Conservation (phyloP, 2,113 vertebrate species). For the Megaceryle maxima region DNA sequence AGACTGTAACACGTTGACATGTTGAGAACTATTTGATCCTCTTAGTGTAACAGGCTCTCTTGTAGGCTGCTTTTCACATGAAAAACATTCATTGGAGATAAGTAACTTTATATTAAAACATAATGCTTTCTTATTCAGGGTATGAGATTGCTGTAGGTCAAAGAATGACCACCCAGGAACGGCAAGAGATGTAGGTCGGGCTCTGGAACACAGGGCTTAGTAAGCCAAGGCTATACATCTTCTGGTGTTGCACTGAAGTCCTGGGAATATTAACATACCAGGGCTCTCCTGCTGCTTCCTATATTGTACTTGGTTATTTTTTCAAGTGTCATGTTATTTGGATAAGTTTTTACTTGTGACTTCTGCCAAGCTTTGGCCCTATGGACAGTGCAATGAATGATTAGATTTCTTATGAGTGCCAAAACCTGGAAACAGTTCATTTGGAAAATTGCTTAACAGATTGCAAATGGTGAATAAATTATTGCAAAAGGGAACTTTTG, state of each 20-base stretch:
- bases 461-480: background rate
- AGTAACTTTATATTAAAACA: background rate
- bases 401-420: background rate
- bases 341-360: background rate
- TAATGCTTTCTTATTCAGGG: background rate
- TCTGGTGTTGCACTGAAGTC: background rate
- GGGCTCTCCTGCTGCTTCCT: background rate
- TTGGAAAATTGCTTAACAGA: slow-evolving; percentile 9
- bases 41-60: background rate
- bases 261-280: background rate
- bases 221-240: background rate
- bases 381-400: background rate
- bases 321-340: background rate
- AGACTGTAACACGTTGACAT: background rate
- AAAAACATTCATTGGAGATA: background rate
- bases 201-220: rapidly evolving
- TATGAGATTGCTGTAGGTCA: background rate
- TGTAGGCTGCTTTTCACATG: background rate
- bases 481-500: background rate
- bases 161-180: background rate
- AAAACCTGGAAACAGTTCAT: background rate
- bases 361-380: background rate
- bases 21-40: background rate
- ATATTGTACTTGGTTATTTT: background rate
- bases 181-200: background rate